phyloP scores from a whole-genome alignment of 1,140 invertebrate species.

The Tetragonula clypearis region DNA sequence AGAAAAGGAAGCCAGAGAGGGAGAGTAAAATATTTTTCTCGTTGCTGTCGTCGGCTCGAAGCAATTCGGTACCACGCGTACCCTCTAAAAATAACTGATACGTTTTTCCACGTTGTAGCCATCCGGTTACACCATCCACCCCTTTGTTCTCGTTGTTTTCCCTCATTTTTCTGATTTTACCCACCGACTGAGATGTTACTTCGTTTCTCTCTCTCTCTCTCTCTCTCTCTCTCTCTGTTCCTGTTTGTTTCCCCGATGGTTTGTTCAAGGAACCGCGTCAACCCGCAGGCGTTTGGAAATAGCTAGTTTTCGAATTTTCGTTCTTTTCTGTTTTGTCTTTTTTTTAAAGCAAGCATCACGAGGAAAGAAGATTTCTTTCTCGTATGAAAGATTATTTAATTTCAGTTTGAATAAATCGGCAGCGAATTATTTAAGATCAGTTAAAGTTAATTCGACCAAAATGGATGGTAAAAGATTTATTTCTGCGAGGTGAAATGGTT shows the following conservation, averaged over 20 bases:
- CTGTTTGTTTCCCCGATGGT: no score
- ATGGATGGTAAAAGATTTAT: no score
- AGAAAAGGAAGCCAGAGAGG: no score
- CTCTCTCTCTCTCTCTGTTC: no score
- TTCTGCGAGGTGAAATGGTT: no score
- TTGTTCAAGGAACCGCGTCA: background rate
- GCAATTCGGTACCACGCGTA: background rate
- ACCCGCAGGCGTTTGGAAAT: background rate
- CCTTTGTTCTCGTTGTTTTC: conserved; percentile 23
- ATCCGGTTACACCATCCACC: background rate
- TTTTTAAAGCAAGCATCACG: background rate
- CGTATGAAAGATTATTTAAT: background rate
- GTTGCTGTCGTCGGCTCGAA: background rate
- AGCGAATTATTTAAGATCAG: no score
- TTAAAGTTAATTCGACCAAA: background rate
- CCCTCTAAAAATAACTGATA: conserved; percentile 25
- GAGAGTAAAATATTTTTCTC: background rate
- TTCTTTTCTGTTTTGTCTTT: background rate
- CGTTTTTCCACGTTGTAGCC: conserved; percentile 26
- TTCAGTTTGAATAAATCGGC: no score
- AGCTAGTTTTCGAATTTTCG: background rate
- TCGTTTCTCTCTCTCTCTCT: background rate
- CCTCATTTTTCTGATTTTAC: conserved; percentile 10
- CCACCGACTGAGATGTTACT: conserved; percentile 8
- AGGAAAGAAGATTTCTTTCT: background rate